Evolutionary conservation across 2,888 invertebrate species (phyloP), one percentile per base, ranked within the genome.

Genomic region (Spialia ferax): DNA sequence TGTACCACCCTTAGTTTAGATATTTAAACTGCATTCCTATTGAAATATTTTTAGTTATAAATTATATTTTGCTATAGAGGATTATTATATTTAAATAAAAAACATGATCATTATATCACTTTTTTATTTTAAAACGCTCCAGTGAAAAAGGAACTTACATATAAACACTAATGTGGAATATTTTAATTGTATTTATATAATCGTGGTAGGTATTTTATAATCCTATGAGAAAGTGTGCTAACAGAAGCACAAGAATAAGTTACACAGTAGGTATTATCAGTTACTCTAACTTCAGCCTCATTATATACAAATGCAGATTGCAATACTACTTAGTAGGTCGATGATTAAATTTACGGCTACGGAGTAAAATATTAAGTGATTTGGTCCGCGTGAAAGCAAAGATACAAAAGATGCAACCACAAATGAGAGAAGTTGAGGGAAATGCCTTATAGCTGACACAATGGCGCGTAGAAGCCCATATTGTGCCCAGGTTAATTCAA

Each of bases 81-180:
- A 10, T 60, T 15, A n/a, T n/a, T n/a, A n/a, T 60, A 45, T 60
- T 60, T 45, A 60, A 60, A 60, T 60, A 60, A 60, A 60, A 60
- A 48, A 23, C 22, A 26, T 29, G 13, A 23, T 2, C 4, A 20
- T 29, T 20, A 48, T 29, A 15, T 62, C 35, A 62, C 35, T 52
- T 52, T n/a, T 62, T 52, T 62, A 62, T 62, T 62, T 62, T 62
- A 52, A 62, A 62, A 52, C 62, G 52, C 32, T 32, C 60, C 60
- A 48, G 45, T 60, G 60, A 60, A 60, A 60, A 57, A 38, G 20
- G 57, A 38, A 60, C 45, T 60, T 29, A 48, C 60, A 60, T 60
- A 60, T 29, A 60, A 60, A 48, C 45, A 60, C 61, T 50, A 29
- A 48, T 32, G 61, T 32, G 48, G 50, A 61, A 50, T 61, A 35